Evolutionary conservation across 2,113 vertebrate genomes (phyloP).

Genomic region (Platysteira castanea): DNA sequence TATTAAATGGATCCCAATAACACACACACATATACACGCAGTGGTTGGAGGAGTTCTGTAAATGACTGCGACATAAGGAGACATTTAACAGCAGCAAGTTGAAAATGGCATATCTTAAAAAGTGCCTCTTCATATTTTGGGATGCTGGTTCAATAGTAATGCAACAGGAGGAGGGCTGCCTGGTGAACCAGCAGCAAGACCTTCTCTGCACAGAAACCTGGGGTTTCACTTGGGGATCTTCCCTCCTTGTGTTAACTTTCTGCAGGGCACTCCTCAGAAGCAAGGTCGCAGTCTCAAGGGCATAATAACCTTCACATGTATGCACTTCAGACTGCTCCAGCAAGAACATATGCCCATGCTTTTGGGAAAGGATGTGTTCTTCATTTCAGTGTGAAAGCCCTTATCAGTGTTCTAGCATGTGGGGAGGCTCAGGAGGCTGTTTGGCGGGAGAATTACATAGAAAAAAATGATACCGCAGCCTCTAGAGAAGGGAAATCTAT

Average conservation of each 20-base stretch:
- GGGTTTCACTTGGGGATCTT: not conserved
- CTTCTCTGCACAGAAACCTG: not conserved
- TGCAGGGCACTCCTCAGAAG: not conserved
- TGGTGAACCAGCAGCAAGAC: not conserved
- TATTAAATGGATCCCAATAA: not conserved
- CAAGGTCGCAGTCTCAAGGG: not conserved
- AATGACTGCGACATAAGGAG: not conserved
- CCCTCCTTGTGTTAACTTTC: not conserved
- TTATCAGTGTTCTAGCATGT: not conserved
- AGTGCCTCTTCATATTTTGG: not conserved
- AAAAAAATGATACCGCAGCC: not conserved
- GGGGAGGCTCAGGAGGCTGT: not conserved
- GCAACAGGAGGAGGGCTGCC: not conserved
- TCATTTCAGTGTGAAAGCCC: not conserved
- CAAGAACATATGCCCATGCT: not conserved
- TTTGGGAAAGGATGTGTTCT: not conserved
- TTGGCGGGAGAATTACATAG: not conserved
- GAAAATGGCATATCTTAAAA: not conserved
- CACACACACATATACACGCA: fast-evolving
- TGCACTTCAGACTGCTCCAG: not conserved
- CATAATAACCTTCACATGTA: fast-evolving
- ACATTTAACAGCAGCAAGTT: not conserved
- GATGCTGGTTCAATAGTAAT: not conserved
- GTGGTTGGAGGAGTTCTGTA: not conserved
- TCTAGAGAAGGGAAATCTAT: not conserved